phyloP scores from a whole-genome alignment of 2,113 vertebrate species.

The Chaetura pelagica region DNA sequence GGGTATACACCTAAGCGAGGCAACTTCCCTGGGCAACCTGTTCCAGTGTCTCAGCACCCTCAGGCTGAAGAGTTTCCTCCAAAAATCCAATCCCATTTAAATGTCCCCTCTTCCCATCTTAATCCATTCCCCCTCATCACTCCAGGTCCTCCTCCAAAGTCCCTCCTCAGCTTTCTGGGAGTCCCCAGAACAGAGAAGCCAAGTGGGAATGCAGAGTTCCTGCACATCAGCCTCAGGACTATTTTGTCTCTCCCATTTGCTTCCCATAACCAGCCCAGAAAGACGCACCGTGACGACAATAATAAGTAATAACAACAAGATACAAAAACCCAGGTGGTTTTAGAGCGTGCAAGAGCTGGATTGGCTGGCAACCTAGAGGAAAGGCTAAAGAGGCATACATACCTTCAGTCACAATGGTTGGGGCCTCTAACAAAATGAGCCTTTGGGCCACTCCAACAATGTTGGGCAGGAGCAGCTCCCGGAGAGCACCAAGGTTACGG shows the following conservation, averaged over 20 bases:
- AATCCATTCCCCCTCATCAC: too few species aligned
- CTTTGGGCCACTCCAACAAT: conserved; percentile 89
- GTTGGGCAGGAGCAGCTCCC: conserved; percentile 84
- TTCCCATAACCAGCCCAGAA: not conserved
- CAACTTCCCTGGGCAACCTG: too few species aligned
- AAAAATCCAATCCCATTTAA: too few species aligned
- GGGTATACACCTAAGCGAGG: not conserved
- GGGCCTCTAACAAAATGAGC: conserved; percentile 85
- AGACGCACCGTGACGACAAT: not conserved
- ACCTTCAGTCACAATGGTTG: conserved; percentile 92
- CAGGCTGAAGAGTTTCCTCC: too few species aligned
- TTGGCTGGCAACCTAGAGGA: too few species aligned
- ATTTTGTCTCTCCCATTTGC: not conserved
- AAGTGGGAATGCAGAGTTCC: not conserved
- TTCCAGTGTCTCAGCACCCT: too few species aligned
- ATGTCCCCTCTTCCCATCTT: too few species aligned
- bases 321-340: not conserved
- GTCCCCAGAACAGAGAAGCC: not conserved
- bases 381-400: conserved; percentile 81
- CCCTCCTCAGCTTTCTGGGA: not conserved
- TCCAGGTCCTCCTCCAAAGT: too few species aligned
- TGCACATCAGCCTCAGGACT: not conserved
- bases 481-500: conserved; percentile 80
- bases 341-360: not conserved
- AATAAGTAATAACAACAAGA: not conserved